Conservation (phyloP, 2,888 invertebrate genomes). For the Mesopsocus fuscifrons region DNA sequence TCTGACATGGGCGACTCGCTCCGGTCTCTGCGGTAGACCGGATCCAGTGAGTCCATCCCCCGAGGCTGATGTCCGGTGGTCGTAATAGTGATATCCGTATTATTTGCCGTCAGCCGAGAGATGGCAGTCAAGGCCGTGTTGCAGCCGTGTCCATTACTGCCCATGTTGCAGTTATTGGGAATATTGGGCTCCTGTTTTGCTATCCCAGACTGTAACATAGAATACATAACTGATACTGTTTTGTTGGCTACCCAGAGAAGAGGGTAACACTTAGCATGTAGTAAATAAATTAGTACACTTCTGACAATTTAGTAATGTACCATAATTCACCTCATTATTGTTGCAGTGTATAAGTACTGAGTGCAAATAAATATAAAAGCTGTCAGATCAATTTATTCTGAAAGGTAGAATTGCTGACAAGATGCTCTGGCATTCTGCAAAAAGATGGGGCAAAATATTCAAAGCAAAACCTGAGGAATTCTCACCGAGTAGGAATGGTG, state of each 20-base stretch:
- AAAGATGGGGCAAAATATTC: no score
- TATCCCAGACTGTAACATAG: conserved; percentile 10
- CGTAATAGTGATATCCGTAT: conserved; percentile 67
- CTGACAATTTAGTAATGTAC: no score
- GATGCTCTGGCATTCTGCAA: no score
- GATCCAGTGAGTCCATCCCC: background rate
- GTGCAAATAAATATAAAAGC: no score
- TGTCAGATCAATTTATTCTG: no score
- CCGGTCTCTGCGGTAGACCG: conserved; percentile 4
- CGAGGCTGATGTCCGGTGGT: conserved; percentile 32
- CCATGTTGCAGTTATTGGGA: background rate
- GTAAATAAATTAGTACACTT: no score
- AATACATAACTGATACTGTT: background rate
- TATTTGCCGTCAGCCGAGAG: conserved; percentile 48
- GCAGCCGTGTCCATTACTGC: conserved; percentile 12
- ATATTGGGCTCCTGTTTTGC: conserved; percentile 12
- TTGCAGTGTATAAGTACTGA: no score
- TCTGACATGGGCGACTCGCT: conserved; percentile 9
- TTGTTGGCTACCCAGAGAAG: background rate
- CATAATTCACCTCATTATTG: no score
- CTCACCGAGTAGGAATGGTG: conserved; percentile 9
- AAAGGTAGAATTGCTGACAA: no score
- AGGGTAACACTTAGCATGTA: background rate
- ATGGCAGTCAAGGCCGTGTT: conserved; percentile 16
- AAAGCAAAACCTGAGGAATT: no score